Conservation (phyloP, 1,140 invertebrate genomes). For the Ectropis grisescens region DNA sequence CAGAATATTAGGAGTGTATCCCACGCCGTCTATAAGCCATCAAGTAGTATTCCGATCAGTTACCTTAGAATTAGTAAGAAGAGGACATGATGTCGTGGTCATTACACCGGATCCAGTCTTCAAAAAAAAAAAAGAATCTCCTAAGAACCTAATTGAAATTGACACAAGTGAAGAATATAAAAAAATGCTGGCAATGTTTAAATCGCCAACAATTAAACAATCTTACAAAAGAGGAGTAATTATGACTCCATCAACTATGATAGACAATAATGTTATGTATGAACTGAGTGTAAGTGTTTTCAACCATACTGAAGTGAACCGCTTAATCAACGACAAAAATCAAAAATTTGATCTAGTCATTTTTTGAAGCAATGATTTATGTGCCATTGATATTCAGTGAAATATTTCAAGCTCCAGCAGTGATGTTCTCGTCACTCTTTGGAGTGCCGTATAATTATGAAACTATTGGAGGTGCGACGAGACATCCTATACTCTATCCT, state of each 20-base stretch:
- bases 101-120: slow-evolving; percentile 21
- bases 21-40: slow-evolving; percentile 24
- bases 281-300: no score
- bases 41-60: slow-evolving; percentile 25
- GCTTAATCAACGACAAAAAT: slow-evolving; percentile 25
- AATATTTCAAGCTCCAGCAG: slow-evolving; percentile 32
- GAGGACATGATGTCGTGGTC: slow-evolving; percentile 38
- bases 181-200: no score
- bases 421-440: no score
- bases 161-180: slow-evolving; percentile 17
- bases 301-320: slow-evolving; percentile 18
- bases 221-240: background rate
- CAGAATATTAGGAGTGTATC: slow-evolving; percentile 26
- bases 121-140: no score
- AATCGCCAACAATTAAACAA: background rate
- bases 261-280: no score
- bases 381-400: slow-evolving; percentile 24
- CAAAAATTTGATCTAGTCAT: slow-evolving; percentile 43
- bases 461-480: no score
- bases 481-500: no score
- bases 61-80: background rate
- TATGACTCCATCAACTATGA: no score
- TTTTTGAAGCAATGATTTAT: slow-evolving; percentile 24
- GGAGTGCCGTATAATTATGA: no score
- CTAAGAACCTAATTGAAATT: no score